Percentiles rank a stretch among this genome's conserved stretches.
Conservation (phyloP, 64 coral and sea anemone species). For the Pocillopora verrucosa region DNA sequence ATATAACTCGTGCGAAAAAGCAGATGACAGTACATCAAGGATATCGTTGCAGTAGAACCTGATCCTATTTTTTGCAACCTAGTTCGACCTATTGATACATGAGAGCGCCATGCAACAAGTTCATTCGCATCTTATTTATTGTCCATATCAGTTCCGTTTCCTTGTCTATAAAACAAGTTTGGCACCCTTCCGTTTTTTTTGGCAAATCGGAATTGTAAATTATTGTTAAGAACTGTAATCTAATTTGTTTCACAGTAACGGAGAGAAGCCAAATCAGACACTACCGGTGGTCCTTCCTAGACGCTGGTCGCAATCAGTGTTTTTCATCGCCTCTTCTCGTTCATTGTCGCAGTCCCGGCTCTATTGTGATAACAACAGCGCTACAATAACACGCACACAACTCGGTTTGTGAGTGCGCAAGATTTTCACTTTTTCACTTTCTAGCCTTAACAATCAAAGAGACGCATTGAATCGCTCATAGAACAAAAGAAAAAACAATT, state of each 20-base stretch:
- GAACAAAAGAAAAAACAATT: not conserved
- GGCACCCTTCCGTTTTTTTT: not conserved
- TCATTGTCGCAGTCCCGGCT: not conserved
- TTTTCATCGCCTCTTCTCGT: not conserved
- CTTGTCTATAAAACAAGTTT: not conserved
- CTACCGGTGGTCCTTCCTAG: not conserved
- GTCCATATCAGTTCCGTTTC: not conserved
- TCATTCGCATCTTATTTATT: not conserved
- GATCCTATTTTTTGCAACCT: too few relatives aligned
- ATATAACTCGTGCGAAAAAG: too few relatives aligned
- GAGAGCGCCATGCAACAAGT: not conserved
- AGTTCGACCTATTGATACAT: not conserved
- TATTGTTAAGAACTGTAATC: not conserved
- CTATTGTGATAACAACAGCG: not conserved
- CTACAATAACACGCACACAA: not conserved
- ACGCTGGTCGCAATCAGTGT: not conserved
- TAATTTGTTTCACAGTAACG: not conserved
- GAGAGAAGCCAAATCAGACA: not conserved
- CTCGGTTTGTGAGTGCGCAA: not conserved
- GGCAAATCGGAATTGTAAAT: not conserved
- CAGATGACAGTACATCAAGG: too few relatives aligned
- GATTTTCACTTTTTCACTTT: not conserved
- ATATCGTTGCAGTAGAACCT: too few relatives aligned
- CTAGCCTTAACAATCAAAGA: not conserved
- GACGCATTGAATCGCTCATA: not conserved